These are phyloP conservation scores for Porites australiensis DNA, from an alignment of 64 coral and sea anemone species.

Conservation along the genomic window DNA sequence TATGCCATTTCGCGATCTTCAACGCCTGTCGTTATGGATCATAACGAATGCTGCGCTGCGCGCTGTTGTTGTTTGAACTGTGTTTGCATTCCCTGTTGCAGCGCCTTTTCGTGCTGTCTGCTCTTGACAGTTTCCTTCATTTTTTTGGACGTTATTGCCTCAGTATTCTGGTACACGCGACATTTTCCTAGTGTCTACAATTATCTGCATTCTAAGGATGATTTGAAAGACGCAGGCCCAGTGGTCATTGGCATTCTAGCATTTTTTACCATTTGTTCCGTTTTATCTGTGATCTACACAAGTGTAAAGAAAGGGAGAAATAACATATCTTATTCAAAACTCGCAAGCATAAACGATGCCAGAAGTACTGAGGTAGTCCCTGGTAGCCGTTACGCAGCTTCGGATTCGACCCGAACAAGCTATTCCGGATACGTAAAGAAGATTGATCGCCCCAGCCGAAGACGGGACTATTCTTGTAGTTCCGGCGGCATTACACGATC, in stretches of 20 bases:
- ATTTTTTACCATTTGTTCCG: not conserved
- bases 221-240: not conserved
- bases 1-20: no score
- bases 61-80: slow-evolving; percentile 9
- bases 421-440: no score
- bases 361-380: no score
- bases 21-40: not conserved
- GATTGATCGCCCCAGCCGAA: no score
- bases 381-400: no score
- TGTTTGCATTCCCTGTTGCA: not conserved
- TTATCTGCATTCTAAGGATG: not conserved
- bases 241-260: not conserved
- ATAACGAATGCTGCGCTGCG: not conserved
- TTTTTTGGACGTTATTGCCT: not conserved
- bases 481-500: no score
- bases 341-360: no score
- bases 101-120: not conserved
- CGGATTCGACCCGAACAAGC: no score
- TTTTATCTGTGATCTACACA: not conserved
- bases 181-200: not conserved
- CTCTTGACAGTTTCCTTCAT: not conserved
- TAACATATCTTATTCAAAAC: no score
- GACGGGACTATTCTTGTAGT: no score
- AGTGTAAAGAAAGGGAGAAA: not conserved
- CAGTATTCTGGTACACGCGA: not conserved